Conservation (phyloP, 2,888 invertebrate species). For the Tipula vernalis region DNA sequence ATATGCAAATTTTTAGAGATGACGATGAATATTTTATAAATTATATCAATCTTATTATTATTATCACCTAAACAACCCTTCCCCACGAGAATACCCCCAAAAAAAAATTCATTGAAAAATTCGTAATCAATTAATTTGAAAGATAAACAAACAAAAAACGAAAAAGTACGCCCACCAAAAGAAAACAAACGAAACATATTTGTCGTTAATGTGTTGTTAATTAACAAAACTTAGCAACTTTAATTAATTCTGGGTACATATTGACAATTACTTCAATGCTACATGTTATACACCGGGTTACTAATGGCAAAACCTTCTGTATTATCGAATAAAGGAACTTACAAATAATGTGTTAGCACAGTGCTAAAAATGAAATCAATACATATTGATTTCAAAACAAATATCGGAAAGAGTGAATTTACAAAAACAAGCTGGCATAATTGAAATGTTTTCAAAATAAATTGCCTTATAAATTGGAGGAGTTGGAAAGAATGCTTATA, state of each 20-base stretch:
- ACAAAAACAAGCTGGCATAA: too few species aligned
- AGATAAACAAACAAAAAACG: not conserved
- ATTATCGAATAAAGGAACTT: too few species aligned
- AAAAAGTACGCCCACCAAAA: not conserved
- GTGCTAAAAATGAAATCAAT: too few species aligned
- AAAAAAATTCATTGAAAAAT: not conserved
- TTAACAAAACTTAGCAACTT: not conserved
- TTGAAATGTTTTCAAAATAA: too few species aligned
- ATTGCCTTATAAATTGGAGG: too few species aligned
- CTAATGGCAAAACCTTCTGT: too few species aligned
- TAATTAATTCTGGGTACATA: not conserved
- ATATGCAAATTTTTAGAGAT: not conserved
- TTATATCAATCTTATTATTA: not conserved
- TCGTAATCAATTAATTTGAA: not conserved
- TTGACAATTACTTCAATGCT: too few species aligned
- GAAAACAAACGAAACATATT: not conserved
- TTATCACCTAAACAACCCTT: not conserved
- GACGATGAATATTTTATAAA: slow-evolving; percentile 4
- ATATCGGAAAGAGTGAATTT: too few species aligned
- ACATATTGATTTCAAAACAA: too few species aligned
- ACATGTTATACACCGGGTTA: too few species aligned
- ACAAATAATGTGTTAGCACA: too few species aligned
- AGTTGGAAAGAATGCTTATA: too few species aligned
- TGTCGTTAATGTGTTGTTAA: not conserved
- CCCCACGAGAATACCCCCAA: not conserved